phyloP scores from a whole-genome alignment of 2,888 invertebrate genomes.

The Drosophila affinis region DNA sequence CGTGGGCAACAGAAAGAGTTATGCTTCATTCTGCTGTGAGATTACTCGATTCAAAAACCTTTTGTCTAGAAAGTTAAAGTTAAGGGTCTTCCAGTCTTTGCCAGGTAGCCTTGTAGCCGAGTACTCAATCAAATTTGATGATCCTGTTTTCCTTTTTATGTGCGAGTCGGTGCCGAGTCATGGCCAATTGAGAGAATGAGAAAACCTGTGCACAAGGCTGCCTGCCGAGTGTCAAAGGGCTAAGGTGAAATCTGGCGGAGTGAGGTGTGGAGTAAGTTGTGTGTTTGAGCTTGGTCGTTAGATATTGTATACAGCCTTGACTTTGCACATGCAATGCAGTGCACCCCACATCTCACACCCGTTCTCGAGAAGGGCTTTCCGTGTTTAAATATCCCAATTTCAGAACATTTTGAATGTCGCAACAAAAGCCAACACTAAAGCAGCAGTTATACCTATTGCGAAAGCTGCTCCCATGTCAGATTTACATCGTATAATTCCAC shows the following conservation, averaged over 20 bases:
- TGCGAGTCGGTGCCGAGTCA: conserved; percentile 37
- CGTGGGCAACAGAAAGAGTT: too few species aligned
- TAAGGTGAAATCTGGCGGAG: neutral
- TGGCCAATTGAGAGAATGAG: conserved; percentile 25
- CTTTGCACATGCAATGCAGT: conserved; percentile 69
- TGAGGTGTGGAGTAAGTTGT: neutral
- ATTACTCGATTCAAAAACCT: neutral
- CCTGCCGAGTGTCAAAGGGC: neutral
- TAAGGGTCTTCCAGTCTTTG: neutral
- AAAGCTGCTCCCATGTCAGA: too few species aligned
- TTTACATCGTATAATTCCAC: conserved; percentile 2
- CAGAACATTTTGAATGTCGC: neutral
- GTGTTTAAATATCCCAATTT: neutral
- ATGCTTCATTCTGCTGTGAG: too few species aligned
- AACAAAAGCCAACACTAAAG: too few species aligned
- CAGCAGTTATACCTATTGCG: too few species aligned
- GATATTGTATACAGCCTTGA: conserved; percentile 58
- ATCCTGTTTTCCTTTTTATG: conserved; percentile 40
- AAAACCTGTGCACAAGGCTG: conserved; percentile 10
- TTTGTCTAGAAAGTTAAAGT: too few species aligned
- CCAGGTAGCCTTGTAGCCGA: conserved; percentile 12
- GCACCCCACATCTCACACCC: conserved; percentile 3
- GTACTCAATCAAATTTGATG: conserved; percentile 43
- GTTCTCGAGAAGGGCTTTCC: too few species aligned
- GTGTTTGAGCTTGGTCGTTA: conserved; percentile 19